Conservation (phyloP, 1,140 invertebrate species). For the Calliphora vicina region DNA sequence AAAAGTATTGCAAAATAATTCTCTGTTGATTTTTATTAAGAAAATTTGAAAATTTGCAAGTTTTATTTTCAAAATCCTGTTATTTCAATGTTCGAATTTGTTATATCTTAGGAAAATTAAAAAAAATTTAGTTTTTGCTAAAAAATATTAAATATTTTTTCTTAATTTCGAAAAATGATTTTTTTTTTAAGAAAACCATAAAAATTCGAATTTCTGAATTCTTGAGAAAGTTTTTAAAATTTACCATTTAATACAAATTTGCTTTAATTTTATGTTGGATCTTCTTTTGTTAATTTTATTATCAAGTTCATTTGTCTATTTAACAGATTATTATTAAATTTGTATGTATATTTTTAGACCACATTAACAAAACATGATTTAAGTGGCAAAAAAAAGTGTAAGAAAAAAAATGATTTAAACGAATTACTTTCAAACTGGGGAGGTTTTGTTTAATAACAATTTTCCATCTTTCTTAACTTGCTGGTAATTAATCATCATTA, state of each 20-base stretch:
- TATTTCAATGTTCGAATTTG: background rate
- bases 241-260: too few species aligned
- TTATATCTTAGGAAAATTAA: background rate
- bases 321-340: background rate
- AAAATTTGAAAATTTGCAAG: too few species aligned
- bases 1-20: too few species aligned
- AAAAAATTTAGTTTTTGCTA: too few species aligned
- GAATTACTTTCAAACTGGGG: background rate
- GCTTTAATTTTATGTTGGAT: too few species aligned
- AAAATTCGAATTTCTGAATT: too few species aligned
- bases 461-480: background rate
- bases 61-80: too few species aligned
- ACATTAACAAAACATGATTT: background rate
- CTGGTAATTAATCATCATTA: constrained; percentile 24
- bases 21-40: too few species aligned
- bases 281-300: background rate
- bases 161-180: too few species aligned
- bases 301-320: background rate
- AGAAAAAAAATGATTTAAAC: background rate
- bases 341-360: background rate
- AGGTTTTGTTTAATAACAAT: background rate
- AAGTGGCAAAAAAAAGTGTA: background rate
- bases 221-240: too few species aligned
- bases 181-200: too few species aligned
- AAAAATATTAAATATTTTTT: too few species aligned